Evolutionary conservation across 2,888 invertebrate species (phyloP).

Genomic region (Sclerodermus sp.): DNA sequence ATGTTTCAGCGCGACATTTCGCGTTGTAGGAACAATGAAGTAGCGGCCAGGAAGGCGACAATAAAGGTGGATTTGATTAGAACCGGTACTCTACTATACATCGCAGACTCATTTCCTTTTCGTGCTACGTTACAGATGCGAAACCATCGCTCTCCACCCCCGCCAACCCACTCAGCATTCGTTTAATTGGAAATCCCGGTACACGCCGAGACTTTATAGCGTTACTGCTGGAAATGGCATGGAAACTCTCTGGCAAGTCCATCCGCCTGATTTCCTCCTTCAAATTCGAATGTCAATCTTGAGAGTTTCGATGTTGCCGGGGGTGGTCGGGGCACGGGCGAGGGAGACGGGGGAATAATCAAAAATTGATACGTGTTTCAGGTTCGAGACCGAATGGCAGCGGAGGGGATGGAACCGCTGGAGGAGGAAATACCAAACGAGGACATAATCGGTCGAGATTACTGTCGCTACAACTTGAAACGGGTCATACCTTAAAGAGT

Average conservation of each 20-base stretch:
- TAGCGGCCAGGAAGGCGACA: conserved; percentile 9
- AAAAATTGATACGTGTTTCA: too few relatives aligned
- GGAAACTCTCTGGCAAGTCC: too few relatives aligned
- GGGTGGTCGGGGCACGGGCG: too few relatives aligned
- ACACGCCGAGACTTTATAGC: conserved; percentile 10
- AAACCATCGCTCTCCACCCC: conserved; percentile 6
- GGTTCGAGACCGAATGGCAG: conserved; percentile 64
- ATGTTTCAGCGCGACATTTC: not conserved
- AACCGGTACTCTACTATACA: conserved; percentile 5
- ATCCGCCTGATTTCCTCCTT: not conserved
- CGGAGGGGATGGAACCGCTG: conserved; percentile 62
- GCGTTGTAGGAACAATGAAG: not conserved
- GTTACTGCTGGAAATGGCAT: conserved; percentile 10
- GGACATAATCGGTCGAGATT: conserved; percentile 64
- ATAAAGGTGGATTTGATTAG: conserved; percentile 30
- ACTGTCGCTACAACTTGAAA: conserved; percentile 60
- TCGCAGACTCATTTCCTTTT: conserved; percentile 18
- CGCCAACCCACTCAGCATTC: not conserved
- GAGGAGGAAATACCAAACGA: conserved; percentile 64
- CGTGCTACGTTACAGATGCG: conserved; percentile 6
- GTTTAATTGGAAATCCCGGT: conserved; percentile 25
- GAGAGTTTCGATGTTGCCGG: not conserved
- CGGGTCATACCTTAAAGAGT: conserved; percentile 18
- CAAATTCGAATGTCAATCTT: not conserved
- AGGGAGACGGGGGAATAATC: too few relatives aligned